These are phyloP conservation scores for Macquaria ambigua DNA, from an alignment of 2,113 vertebrate genomes.

Conservation along the genomic window DNA sequence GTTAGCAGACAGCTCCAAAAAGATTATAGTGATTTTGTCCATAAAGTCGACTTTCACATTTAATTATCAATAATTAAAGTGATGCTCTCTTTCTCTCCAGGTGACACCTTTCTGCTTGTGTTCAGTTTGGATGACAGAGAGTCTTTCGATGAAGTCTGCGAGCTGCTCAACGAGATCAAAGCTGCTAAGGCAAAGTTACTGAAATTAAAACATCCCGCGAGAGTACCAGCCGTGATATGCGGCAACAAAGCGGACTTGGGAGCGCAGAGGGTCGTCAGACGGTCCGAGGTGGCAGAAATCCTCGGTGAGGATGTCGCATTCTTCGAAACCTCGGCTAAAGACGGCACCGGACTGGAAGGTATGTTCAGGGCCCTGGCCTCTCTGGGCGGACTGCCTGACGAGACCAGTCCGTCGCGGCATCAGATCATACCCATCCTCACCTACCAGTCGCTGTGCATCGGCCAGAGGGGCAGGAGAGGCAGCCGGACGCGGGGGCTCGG, in stretches of 20 bases:
- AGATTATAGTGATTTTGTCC: background rate
- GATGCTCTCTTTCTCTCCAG: constrained; percentile 57
- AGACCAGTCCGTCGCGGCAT: constrained; percentile 80
- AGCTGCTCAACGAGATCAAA: constrained; percentile 77
- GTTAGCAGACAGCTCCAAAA: too few species aligned
- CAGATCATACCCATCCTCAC: constrained; percentile 75
- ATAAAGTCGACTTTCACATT: background rate
- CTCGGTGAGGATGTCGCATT: constrained; percentile 68
- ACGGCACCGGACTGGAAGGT: constrained; percentile 73
- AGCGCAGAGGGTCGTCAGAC: constrained; percentile 52
- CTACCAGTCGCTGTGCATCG: constrained; percentile 74
- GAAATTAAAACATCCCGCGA: constrained; percentile 67
- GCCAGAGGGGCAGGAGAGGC: constrained; percentile 58
- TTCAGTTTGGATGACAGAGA: constrained; percentile 82
- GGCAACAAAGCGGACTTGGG: constrained; percentile 82
- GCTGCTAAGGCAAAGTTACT: constrained; percentile 78
- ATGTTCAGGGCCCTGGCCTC: constrained; percentile 77
- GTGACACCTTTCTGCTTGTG: constrained; percentile 84
- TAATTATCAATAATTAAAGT: background rate
- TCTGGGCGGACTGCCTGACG: constrained; percentile 79
- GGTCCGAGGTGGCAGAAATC: constrained; percentile 45
- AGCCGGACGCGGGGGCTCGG: constrained; percentile 33
- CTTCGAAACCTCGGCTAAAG: constrained; percentile 84
- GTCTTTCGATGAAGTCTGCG: constrained; percentile 76
- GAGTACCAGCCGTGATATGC: constrained; percentile 74